Base-by-base conservation (phyloP, 23 tunicate species). In the Diplosoma virens region DNA sequence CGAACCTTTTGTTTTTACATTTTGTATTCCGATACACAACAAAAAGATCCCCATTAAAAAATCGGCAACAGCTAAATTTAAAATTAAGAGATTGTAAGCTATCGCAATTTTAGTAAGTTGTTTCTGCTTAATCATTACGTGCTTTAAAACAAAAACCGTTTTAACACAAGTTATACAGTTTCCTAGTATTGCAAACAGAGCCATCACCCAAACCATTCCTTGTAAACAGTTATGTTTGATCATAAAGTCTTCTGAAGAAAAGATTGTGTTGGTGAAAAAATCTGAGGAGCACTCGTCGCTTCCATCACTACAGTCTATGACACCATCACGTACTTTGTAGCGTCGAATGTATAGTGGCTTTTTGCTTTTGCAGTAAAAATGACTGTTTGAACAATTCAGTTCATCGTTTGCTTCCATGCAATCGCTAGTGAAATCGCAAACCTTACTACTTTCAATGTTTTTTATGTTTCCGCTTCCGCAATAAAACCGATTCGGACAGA, bases 191-290 rank as follows among this genome's bases (percentile, higher is more conserved):
- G 95, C 86, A 17, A 87, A 17, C 23, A 81, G 7, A 20, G 82
- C 95, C 95, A 87, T 87, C 4, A 87, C 50, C 95, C 95, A 87
- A 0, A 87, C 86, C 95, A 87, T 87, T 0, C 47, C 78, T 34
- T 81, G 70, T 11, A 87, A 63, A 64, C 81, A 81, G 4, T 30
- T 30, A 37, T 73, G 68, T 30, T 81, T 79, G 1, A 87, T 81
- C 71, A 87, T 54, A 27, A 72, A 37, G 23, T 69, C 78, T 0
- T 30, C 32, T 14, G 95, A 87, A 7, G 95, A 87, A 61, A 87
- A 81, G 16, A 76, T 23, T 0, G 95, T 67, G 17, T 58, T 77
- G 1, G 32, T 74, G 28, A 74, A 69, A 16, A 58, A 75, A 16
- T 76, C 73, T 30, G 45, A 25, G 17, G 95, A 87, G 67, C 95